These are phyloP conservation scores for Zosterops japonicus DNA, from an alignment of 2,113 vertebrate genomes.

Conservation along the genomic window DNA sequence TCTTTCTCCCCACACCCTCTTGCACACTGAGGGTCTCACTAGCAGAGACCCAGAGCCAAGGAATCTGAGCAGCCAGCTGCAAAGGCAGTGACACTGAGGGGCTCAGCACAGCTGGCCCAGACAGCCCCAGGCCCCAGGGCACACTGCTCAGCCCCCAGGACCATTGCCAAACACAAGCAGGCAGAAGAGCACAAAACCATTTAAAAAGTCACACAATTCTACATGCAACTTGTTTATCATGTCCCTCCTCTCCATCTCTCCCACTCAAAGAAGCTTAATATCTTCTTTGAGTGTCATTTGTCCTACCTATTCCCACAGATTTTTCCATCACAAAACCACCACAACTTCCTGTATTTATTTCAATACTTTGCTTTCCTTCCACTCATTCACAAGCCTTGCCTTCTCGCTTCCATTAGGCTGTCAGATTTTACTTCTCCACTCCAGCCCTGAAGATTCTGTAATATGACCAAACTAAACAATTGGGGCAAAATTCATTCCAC, in stretches of 20 bases:
- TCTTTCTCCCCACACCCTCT: background rate
- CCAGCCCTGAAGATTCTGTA: background rate
- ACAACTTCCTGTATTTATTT: background rate
- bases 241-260: background rate
- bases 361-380: background rate
- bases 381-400: background rate
- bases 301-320: background rate
- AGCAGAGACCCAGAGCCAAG: background rate
- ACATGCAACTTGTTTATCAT: background rate
- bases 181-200: background rate
- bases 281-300: background rate
- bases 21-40: background rate
- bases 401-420: background rate
- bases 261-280: background rate
- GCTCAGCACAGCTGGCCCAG: background rate
- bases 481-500: conserved; percentile 4
- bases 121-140: background rate
- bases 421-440: background rate
- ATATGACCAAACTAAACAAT: background rate
- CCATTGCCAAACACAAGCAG: too few species aligned
- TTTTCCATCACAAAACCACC: background rate
- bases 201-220: background rate
- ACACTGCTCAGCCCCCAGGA: background rate
- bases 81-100: background rate
- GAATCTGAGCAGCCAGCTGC: background rate